A percentile compares a stretch with the other conserved stretches of the same genome.
Conservation (phyloP, 2,113 vertebrate species). For the Cinclus cinclus region DNA sequence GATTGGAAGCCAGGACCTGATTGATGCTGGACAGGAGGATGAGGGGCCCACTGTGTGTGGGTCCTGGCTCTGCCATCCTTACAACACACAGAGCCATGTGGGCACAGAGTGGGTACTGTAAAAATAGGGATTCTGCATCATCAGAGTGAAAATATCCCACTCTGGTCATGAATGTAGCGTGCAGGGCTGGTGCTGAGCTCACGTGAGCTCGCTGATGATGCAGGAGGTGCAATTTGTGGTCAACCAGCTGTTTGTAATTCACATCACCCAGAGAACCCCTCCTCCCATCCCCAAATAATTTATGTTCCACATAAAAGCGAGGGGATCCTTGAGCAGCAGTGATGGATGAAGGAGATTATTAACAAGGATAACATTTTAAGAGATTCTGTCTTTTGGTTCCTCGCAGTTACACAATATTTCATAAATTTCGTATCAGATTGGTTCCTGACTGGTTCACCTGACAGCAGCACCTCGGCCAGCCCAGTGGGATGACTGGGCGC, state of each 20-base stretch:
- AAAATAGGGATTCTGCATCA: not conserved
- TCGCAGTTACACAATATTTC: not conserved
- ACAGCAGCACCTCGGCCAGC: not conserved
- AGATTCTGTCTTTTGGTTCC: slow-evolving; percentile 37
- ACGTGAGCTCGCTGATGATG: fast-evolving
- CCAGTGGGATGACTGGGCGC: fast-evolving
- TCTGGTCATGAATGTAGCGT: fast-evolving
- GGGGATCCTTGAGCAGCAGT: slow-evolving; percentile 50
- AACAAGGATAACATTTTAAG: slow-evolving; percentile 47
- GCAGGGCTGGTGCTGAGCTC: not conserved
- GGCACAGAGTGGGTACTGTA: not conserved
- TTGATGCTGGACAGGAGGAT: not conserved
- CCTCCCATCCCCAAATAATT: not conserved
- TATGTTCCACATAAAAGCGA: slow-evolving; percentile 1
- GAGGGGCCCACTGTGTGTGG: fast-evolving
- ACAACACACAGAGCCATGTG: fast-evolving
- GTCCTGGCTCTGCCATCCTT: not conserved
- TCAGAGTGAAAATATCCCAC: not conserved
- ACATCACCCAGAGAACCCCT: not conserved
- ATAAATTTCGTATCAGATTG: slow-evolving; percentile 6
- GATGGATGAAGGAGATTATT: slow-evolving; percentile 64
- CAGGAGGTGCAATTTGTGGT: slow-evolving; percentile 18
- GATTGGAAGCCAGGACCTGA: not conserved
- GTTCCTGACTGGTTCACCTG: not conserved
- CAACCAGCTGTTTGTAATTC: slow-evolving; percentile 48